A percentile compares a stretch with the other conserved stretches of the same genome.
These are phyloP conservation scores for Pediacus dermestoides DNA, from an alignment of 2,888 invertebrate species.

Conservation along the genomic window DNA sequence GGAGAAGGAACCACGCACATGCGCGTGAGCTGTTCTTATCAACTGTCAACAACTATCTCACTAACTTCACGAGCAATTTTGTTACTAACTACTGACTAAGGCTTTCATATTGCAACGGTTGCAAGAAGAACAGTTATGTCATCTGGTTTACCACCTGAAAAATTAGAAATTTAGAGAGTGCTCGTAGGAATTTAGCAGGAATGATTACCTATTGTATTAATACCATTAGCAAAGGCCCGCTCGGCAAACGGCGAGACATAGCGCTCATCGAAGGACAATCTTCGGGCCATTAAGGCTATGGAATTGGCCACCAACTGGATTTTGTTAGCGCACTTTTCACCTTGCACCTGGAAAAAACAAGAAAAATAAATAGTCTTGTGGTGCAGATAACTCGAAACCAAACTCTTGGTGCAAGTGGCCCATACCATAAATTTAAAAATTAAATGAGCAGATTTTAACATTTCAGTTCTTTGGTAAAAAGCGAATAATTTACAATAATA, in stretches of 20 bases:
- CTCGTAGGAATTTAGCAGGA: constrained; percentile 3
- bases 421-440: too few species aligned
- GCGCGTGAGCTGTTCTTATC: too few species aligned
- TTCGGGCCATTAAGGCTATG: constrained; percentile 92
- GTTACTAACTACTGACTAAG: constrained; percentile 8
- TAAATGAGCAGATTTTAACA: constrained; percentile 1
- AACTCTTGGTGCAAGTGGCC: too few species aligned
- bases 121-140: constrained; percentile 97
- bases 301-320: constrained; percentile 91
- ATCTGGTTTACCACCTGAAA: constrained; percentile 94
- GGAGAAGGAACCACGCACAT: too few species aligned
- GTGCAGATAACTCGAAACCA: too few species aligned
- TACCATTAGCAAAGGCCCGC: constrained; percentile 89
- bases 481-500: too few species aligned
- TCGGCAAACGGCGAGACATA: constrained; percentile 95
- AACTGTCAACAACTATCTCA: neutral
- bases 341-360: constrained; percentile 53
- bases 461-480: constrained; percentile 1
- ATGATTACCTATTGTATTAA: constrained; percentile 82
- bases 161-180: constrained; percentile 20
- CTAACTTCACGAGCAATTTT: constrained; percentile 9
- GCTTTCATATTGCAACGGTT: constrained; percentile 74
- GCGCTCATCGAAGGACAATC: constrained; percentile 89
- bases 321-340: constrained; percentile 67
- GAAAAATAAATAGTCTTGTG: neutral